These are phyloP conservation scores for Drosophila lacertosa DNA, from an alignment of 1,140 invertebrate species.

Conservation along the genomic window DNA sequence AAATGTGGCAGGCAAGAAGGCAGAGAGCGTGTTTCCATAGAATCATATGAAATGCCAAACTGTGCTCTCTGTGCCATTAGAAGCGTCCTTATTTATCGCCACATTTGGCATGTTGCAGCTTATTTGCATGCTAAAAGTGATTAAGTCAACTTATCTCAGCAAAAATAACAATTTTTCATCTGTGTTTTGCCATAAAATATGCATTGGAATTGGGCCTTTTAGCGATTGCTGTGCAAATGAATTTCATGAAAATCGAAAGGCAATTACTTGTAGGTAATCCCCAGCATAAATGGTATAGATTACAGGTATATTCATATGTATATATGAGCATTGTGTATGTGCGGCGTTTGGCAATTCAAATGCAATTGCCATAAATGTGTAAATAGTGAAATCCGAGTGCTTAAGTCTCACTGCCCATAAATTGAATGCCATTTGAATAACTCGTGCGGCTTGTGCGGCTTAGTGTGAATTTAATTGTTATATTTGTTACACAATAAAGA, in stretches of 20 bases:
- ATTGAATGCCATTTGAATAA: constrained; percentile 23
- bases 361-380: constrained; percentile 42
- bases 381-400: constrained; percentile 17
- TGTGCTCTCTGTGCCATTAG: constrained; percentile 15
- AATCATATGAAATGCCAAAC: constrained; percentile 9
- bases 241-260: constrained; percentile 41
- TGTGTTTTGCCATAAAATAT: constrained; percentile 28
- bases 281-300: constrained; percentile 23
- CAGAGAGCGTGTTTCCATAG: background rate
- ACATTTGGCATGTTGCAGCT: constrained; percentile 21
- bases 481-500: background rate
- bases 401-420: constrained; percentile 15
- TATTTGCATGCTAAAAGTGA: constrained; percentile 52
- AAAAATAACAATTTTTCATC: constrained; percentile 17
- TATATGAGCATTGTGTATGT: no score
- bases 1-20: background rate
- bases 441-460: constrained; percentile 3
- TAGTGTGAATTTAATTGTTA: constrained; percentile 20
- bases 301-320: constrained; percentile 6
- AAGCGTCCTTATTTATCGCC: constrained; percentile 41
- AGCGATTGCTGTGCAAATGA: constrained; percentile 12
- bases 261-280: constrained; percentile 45
- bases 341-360: constrained; percentile 32
- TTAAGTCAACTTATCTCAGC: constrained; percentile 51
- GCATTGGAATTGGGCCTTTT: constrained; percentile 25